Evolutionary conservation across 92 coral and sea anemone genomes (phyloP), one percentile per base, ranked within the genome.

Genomic region (Isaurus tuberculatus): DNA sequence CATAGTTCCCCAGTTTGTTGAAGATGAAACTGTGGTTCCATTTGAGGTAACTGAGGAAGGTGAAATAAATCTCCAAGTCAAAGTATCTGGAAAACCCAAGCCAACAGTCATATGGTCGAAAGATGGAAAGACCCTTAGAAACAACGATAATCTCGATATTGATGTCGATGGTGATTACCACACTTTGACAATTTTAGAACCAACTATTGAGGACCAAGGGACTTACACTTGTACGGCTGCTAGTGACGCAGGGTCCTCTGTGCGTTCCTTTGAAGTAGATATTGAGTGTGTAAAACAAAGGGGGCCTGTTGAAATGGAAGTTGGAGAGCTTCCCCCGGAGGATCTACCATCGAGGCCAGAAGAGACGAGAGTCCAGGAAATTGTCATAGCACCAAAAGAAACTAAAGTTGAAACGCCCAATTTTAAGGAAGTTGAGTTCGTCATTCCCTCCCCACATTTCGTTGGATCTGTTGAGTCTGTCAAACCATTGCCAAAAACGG

Each of bases 181-280:
- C 73, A 67, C 75, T 6, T 85, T 95, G 63, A 78, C 86, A 3
- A 92, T 95, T 49, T 74, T 72, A 68, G 92, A 84, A 4, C 95
- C 94, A 84, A 86, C 92, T 42, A 87, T 91, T 23, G 79, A 71
- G 9, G 98, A 95, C 85, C 80, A 89, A 22, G 98, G 98, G 6
- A 90, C 90, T 10, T 95, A 94, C 72, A 91, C 89, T 27, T 93
- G 97, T 69, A 92, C 91, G 72, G 95, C 93, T 65, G 86, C 89
- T n/a, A 91, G 88, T 87, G 83, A 91, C 27, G 94, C 94, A 16
- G 98, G 98, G 2, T 91, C 90, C 32, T 85, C 86, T 11, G 91
- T 94, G 20, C 86, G 98, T 61, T 88, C 91, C n/a, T 93, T 91
- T 77, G 88, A 94, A 58, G 93, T 95, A 17, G 92, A 88, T 49